These are phyloP conservation scores for Teleogryllus oceanicus DNA, from an alignment of 2,888 invertebrate genomes.

Conservation along the genomic window DNA sequence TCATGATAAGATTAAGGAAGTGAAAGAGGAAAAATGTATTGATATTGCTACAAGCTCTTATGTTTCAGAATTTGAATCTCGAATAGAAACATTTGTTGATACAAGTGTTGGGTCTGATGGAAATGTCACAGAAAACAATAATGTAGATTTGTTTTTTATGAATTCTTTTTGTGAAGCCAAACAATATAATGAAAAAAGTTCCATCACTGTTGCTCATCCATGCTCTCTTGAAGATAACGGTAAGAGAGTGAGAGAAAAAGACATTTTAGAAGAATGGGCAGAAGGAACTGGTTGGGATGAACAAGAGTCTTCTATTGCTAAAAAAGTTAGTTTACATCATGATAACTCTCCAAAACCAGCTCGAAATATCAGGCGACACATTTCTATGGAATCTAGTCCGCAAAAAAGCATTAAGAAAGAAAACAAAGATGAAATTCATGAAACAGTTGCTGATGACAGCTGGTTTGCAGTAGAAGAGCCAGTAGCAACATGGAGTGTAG, in stretches of 20 bases:
- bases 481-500: conserved; percentile 20
- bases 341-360: conserved; percentile 18
- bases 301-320: background rate
- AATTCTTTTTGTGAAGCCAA: too few species aligned
- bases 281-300: background rate
- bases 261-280: background rate
- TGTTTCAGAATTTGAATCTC: background rate
- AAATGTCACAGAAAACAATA: background rate
- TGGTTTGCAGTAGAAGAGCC: conserved; percentile 29
- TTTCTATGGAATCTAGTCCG: background rate
- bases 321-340: background rate
- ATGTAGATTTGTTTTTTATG: background rate
- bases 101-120: background rate
- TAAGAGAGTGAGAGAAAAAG: background rate
- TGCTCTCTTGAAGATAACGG: background rate
- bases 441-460: background rate
- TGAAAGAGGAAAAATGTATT: background rate
- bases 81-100: background rate
- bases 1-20: background rate
- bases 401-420: background rate
- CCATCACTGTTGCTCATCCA: background rate
- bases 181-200: background rate
- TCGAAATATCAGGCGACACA: conserved; percentile 18
- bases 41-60: too few species aligned
- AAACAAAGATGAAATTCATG: background rate